Evolutionary conservation across 2,797 vertebrate species (phyloP).

Genomic region (Pseudochromis fuscus): DNA sequence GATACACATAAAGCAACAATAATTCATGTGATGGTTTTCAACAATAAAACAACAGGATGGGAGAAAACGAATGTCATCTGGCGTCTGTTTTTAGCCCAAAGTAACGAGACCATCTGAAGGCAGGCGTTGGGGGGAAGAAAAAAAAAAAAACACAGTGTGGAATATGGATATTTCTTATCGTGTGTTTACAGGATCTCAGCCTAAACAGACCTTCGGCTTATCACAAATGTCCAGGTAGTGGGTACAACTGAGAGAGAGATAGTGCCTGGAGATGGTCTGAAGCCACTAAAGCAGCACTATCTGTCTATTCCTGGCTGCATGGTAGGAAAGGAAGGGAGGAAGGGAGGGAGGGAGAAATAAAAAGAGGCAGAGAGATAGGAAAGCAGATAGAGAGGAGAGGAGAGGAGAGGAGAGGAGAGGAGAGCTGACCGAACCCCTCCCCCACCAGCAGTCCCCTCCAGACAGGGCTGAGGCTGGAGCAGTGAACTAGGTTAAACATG

Average conservation of each 20-base stretch:
- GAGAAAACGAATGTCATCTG: constrained; percentile 21
- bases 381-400: constrained; percentile 3
- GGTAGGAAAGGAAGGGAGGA: constrained; percentile 2
- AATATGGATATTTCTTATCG: constrained; percentile 73
- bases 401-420: constrained; percentile 16
- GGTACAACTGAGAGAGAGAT: constrained; percentile 58
- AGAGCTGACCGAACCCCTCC: constrained; percentile 63
- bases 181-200: constrained; percentile 64
- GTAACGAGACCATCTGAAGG: constrained; percentile 34
- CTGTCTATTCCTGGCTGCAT: constrained; percentile 53
- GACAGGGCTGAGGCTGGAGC: constrained; percentile 65
- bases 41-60: constrained; percentile 29
- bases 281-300: constrained; percentile 71
- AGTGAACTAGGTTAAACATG: constrained; percentile 79
- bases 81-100: constrained; percentile 21
- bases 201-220: constrained; percentile 67
- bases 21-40: constrained; percentile 20
- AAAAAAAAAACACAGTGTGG: constrained; percentile 32
- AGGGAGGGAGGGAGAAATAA: background rate
- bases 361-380: constrained; percentile 5
- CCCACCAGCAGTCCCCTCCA: constrained; percentile 71
- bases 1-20: constrained; percentile 27
- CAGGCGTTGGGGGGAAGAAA: no score
- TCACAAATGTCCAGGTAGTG: constrained; percentile 75
- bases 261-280: constrained; percentile 65